These are phyloP conservation scores for Polypedilum vanderplanki DNA, from an alignment of 1,140 invertebrate species.

Conservation along the genomic window DNA sequence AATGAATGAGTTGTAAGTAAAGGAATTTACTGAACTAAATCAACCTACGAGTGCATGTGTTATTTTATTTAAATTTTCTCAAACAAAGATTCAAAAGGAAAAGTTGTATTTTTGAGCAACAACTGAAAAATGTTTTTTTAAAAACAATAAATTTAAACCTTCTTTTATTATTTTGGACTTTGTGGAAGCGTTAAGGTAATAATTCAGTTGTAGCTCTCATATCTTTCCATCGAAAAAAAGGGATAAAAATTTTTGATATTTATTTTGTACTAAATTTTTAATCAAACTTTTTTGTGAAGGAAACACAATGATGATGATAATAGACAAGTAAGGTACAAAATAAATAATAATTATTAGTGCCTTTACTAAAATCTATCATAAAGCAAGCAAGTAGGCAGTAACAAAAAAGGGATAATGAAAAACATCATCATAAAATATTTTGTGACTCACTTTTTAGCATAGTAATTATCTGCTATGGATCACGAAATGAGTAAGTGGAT, in stretches of 20 bases:
- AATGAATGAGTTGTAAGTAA: background rate
- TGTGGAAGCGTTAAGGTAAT: background rate
- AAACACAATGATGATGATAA: too few species aligned
- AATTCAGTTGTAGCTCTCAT: background rate
- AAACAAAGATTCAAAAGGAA: background rate
- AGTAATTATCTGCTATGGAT: background rate
- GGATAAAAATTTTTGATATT: conserved; percentile 4
- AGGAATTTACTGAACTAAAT: background rate
- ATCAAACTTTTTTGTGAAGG: background rate
- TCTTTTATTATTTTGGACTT: background rate
- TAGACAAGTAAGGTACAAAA: too few species aligned
- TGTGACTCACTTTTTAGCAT: background rate
- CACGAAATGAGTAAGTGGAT: too few species aligned
- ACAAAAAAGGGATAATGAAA: too few species aligned
- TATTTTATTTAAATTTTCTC: conserved; percentile 26
- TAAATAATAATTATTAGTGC: too few species aligned
- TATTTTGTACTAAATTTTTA: conserved; percentile 1
- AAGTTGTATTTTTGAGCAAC: background rate
- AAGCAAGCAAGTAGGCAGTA: too few species aligned
- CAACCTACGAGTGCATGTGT: conserved; percentile 3
- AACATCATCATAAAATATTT: background rate
- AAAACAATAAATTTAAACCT: background rate
- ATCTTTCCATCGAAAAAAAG: too few species aligned
- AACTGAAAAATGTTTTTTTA: background rate
- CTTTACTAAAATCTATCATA: too few species aligned